Percentiles rank a stretch among this genome's conserved stretches.
Conservation (phyloP, 2,797 vertebrate species). For the Pangasius macronema region DNA sequence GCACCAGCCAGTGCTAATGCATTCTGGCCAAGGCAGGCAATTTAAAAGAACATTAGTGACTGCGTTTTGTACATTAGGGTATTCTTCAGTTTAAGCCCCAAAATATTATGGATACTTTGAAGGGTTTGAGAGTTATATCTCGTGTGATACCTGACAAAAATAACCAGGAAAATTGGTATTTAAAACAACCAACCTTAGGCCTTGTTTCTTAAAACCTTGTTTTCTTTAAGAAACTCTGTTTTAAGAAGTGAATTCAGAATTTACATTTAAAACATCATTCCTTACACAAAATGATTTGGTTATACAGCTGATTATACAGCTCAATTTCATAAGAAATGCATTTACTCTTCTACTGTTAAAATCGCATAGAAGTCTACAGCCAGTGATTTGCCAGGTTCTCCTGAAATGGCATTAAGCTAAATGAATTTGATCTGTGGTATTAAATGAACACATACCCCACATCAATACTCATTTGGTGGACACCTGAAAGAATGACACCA, state of each 20-base stretch:
- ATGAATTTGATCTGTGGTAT: not conserved
- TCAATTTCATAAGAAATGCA: slow-evolving; percentile 19
- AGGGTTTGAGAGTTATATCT: not conserved
- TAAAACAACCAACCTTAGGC: not conserved
- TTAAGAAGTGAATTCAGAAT: not conserved
- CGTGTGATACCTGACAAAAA: not conserved
- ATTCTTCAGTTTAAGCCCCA: not conserved
- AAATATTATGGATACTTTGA: not conserved
- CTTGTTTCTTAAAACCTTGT: not conserved
- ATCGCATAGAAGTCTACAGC: slow-evolving; percentile 2
- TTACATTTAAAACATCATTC: slow-evolving; percentile 8
- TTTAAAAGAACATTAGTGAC: not conserved
- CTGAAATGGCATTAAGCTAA: slow-evolving; percentile 22
- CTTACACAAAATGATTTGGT: not conserved
- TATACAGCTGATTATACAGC: slow-evolving; percentile 48
- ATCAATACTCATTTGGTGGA: slow-evolving; percentile 17
- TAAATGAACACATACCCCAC: not conserved
- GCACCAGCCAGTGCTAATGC: not conserved
- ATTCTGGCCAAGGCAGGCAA: not conserved
- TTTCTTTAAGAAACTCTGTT: not conserved
- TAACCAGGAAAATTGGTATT: not conserved
- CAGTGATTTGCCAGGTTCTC: not conserved
- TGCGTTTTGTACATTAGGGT: not conserved
- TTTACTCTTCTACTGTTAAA: slow-evolving; percentile 15
- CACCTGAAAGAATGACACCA: not conserved